Evolutionary conservation across 2,888 invertebrate species (phyloP).

Genomic region (Andrena trimmerana): DNA sequence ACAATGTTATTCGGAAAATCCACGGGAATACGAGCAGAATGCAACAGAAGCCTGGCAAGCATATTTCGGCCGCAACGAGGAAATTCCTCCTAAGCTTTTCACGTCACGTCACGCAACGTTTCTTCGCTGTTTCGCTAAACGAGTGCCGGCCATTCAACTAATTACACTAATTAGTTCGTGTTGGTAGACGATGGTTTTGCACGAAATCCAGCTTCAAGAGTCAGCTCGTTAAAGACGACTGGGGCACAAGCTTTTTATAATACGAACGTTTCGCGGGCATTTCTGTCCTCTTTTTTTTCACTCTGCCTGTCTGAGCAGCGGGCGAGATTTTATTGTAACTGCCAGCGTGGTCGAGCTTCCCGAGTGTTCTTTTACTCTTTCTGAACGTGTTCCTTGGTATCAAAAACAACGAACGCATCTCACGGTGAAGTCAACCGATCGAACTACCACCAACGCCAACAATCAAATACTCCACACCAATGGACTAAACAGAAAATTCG

Average conservation of each 20-base stretch:
- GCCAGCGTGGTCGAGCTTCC: not conserved
- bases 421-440: too few relatives aligned
- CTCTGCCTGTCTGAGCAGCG: slow-evolving; percentile 10
- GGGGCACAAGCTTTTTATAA: slow-evolving; percentile 33
- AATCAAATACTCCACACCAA: too few relatives aligned
- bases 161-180: slow-evolving; percentile 56
- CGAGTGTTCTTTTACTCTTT: not conserved
- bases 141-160: slow-evolving; percentile 48
- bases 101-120: slow-evolving; percentile 12
- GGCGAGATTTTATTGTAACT: slow-evolving; percentile 20
- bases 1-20: not conserved
- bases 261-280: slow-evolving; percentile 26
- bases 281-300: slow-evolving; percentile 16
- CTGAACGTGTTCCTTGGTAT: not conserved
- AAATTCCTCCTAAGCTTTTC: slow-evolving; percentile 2
- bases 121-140: slow-evolving; percentile 22
- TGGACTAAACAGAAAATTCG: too few relatives aligned
- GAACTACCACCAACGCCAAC: too few relatives aligned
- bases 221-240: slow-evolving; percentile 39
- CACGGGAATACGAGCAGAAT: not conserved
- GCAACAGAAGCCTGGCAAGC: not conserved
- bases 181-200: slow-evolving; percentile 44
- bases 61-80: slow-evolving; percentile 4
- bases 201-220: slow-evolving; percentile 33
- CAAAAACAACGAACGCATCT: not conserved